phyloP scores from a whole-genome alignment of 2,113 vertebrate species.

The Ranitomeya variabilis region DNA sequence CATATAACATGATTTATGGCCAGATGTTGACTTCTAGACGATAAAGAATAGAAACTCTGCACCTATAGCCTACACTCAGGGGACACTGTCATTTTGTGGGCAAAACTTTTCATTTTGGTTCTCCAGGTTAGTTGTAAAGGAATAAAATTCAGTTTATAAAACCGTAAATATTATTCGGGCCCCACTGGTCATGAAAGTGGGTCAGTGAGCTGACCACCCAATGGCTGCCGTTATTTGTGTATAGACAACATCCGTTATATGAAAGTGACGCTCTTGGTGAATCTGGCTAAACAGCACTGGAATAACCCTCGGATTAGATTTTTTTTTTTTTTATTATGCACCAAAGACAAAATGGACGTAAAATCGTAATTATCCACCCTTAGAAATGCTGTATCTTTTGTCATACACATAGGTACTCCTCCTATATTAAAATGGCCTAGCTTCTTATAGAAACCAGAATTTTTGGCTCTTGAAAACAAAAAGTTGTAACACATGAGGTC shows the following conservation, averaged over 20 bases:
- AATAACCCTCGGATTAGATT: not conserved
- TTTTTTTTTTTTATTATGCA: not conserved
- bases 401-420: not conserved
- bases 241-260: not conserved
- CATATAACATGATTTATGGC: not conserved
- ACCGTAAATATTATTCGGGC: not conserved
- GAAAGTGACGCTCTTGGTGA: not conserved
- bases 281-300: not conserved
- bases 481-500: not conserved
- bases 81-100: not conserved
- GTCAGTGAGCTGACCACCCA: not conserved
- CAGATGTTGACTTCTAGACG: not conserved
- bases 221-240: not conserved
- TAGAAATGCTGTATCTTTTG: constrained; percentile 18
- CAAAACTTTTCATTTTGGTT: not conserved
- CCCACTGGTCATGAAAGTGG: not conserved
- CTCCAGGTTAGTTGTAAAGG: not conserved
- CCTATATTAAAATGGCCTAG: not conserved
- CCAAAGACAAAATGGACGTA: not conserved
- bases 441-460: not conserved
- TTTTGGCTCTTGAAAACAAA: not conserved
- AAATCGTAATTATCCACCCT: not conserved
- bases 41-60: not conserved
- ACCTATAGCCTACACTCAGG: not conserved
- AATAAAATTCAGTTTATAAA: not conserved